Percentiles rank a stretch among this genome's conserved stretches.
These are phyloP conservation scores for Darevskia nairensis DNA, from an alignment of 2,797 vertebrate genomes.

Conservation along the genomic window DNA sequence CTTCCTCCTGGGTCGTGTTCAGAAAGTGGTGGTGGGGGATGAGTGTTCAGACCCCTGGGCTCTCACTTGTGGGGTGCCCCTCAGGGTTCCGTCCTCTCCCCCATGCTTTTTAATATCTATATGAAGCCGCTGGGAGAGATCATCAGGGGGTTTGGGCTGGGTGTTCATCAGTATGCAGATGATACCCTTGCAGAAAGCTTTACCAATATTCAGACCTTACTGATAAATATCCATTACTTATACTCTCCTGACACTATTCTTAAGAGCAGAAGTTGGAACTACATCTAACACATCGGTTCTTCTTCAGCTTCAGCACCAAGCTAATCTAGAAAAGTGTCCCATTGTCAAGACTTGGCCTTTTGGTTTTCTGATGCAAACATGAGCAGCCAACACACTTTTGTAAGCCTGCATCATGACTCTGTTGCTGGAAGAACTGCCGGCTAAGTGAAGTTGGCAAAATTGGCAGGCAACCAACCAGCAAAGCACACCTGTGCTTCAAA, in stretches of 20 bases:
- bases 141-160: no score
- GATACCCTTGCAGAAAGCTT: neutral
- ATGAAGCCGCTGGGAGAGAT: no score
- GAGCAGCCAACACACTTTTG: neutral
- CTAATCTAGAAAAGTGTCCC: neutral
- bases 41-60: no score
- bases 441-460: constrained; percentile 1
- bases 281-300: neutral
- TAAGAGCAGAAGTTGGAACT: neutral
- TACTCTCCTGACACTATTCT: neutral
- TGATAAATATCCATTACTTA: neutral
- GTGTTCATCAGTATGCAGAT: no score
- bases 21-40: no score
- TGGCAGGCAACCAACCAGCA: neutral
- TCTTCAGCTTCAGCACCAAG: neutral
- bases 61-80: no score
- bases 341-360: neutral
- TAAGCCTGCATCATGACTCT: neutral
- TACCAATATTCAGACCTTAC: neutral
- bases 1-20: no score
- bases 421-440: neutral
- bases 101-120: no score
- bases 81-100: no score
- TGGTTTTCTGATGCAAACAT: neutral
- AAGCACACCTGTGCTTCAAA: constrained; percentile 16